A percentile compares a stretch with the other conserved stretches of the same genome.
Conservation (phyloP, 2,113 vertebrate genomes). For the Ondatra zibethicus region DNA sequence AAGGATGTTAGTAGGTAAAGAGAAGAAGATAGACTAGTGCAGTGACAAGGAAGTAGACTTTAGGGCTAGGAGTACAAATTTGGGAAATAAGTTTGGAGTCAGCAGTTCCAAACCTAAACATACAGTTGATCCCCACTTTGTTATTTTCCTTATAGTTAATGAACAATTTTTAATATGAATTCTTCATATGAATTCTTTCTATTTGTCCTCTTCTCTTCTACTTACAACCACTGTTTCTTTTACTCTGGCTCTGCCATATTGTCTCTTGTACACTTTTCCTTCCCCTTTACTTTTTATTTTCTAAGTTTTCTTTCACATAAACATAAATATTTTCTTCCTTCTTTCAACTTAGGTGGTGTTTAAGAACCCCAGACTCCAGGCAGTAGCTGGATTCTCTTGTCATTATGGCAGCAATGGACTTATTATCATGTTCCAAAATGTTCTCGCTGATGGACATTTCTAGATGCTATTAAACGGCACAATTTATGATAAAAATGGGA, state of each 20-base stretch:
- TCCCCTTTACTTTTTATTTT: background rate
- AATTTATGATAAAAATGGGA: background rate
- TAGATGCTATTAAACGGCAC: background rate
- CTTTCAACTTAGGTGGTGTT: background rate
- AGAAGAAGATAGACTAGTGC: background rate
- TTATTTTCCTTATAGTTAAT: background rate
- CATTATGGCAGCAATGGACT: background rate
- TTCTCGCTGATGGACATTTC: background rate
- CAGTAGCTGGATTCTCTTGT: background rate
- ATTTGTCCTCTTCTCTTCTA: background rate
- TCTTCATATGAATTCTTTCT: background rate
- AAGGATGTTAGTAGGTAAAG: background rate
- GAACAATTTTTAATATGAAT: background rate
- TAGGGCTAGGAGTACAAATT: background rate
- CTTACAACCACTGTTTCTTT: background rate
- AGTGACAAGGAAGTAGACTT: background rate
- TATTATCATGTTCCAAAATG: background rate
- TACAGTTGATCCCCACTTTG: background rate
- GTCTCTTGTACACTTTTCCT: background rate
- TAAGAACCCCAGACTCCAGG: background rate
- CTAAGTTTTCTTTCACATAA: background rate
- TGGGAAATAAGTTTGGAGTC: background rate
- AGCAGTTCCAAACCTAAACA: background rate
- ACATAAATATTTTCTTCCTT: background rate
- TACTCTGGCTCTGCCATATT: background rate